Evolutionary conservation across 2,888 invertebrate species (phyloP), one percentile per base, ranked within the genome.

Genomic region (Eretmocerus hayati): DNA sequence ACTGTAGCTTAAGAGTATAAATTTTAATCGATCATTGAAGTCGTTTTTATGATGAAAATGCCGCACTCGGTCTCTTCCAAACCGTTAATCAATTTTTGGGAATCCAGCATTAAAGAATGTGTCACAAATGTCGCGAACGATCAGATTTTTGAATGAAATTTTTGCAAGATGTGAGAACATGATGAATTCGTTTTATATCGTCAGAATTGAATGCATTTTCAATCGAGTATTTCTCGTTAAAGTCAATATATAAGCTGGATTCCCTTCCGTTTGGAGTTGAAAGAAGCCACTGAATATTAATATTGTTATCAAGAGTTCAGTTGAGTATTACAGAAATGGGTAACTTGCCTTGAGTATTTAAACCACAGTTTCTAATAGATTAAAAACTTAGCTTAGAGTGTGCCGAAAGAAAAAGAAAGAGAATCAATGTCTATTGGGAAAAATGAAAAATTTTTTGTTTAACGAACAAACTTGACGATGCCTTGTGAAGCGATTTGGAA

Each of bases 1-100:
- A 63, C 64, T 67, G 64, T 66, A 67, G 68, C 64, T 65, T 67
- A 64, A 67, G 49, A 49, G n/a, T n/a, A n/a, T n/a, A n/a, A 42
- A 64, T 62, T 66, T 64, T 66, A 63, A 65, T 65, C 63, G 62
- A 63, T 64, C 60, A 63, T 60, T 52, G 33, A 47, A 52, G 42
- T 48, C 46, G 43, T 52, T 48, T n/a, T 46, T 46, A 52, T 26
- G 52, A 46, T 33, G 39, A 31, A 56, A 57, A 54, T 57, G 56
- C 50, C 57, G n/a, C n/a, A 55, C 56, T 58, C 58, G 62, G 56
- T 60, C 59, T 53, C 58, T 61, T 62, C 59, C 61, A 61, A 61
- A 64, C 60, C 62, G 62, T 60, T 58, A 9, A 45, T 11, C 8
- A 30, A 8, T 30, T 9, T 30, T 30, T 30, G 13, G 8, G 13